These are phyloP conservation scores for Varanus salvator DNA, from an alignment of 2,113 vertebrate species.

Conservation along the genomic window DNA sequence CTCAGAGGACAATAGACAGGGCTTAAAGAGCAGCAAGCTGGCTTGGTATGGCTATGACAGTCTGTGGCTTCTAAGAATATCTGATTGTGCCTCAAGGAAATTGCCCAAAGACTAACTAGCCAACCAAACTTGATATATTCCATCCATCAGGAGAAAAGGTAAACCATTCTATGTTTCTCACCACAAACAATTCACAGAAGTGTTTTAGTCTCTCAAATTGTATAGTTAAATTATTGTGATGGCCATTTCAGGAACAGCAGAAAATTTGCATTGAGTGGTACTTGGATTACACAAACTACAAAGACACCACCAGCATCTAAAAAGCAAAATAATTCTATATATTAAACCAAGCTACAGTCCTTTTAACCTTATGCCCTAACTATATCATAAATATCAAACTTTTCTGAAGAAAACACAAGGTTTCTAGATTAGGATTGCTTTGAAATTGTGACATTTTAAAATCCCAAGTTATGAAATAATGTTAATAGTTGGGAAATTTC, in stretches of 20 bases:
- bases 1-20: neutral
- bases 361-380: neutral
- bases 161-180: too few species aligned
- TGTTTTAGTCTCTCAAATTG: too few species aligned
- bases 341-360: neutral
- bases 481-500: neutral
- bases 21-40: neutral
- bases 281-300: neutral
- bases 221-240: too few species aligned
- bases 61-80: neutral
- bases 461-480: neutral
- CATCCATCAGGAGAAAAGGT: neutral
- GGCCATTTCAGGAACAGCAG: too few species aligned
- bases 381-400: neutral
- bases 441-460: neutral
- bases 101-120: neutral
- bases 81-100: neutral
- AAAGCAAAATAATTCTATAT: neutral
- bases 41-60: neutral
- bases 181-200: too few species aligned
- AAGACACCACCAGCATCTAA: neutral
- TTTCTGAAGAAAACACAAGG: neutral
- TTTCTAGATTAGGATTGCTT: neutral
- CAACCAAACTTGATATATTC: too few species aligned
- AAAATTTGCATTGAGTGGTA: too few species aligned